A percentile compares a stretch with the other conserved stretches of the same genome.
phyloP scores from a whole-genome alignment of 2,113 vertebrate genomes.

The Bucco capensis region DNA sequence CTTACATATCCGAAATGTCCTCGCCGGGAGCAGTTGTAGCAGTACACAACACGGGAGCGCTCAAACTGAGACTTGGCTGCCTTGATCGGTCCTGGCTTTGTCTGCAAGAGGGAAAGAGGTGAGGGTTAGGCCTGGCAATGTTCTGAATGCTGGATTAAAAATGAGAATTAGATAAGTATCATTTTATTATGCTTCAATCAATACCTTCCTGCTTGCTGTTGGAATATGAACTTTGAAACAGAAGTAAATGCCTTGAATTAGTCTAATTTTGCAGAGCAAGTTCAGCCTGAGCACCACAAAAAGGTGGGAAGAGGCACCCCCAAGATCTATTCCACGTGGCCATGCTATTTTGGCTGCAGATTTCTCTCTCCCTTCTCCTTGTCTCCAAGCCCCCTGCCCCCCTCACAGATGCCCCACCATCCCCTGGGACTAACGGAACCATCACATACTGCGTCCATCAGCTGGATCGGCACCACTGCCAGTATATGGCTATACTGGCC shows the following conservation, averaged over 20 bases:
- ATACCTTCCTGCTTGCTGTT: not conserved
- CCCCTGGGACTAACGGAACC: accelerated
- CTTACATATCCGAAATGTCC: slow-evolving; percentile 80
- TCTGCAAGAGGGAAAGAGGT: slow-evolving; percentile 64
- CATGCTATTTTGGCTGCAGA: not conserved
- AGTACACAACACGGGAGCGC: slow-evolving; percentile 56
- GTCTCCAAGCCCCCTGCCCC: not conserved
- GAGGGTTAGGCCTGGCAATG: not conserved
- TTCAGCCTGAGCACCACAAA: not conserved
- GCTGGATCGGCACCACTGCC: not conserved
- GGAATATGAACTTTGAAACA: not conserved
- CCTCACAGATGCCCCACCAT: not conserved
- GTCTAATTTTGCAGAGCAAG: not conserved
- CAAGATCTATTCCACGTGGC: not conserved
- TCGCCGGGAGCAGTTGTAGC: slow-evolving; percentile 77
- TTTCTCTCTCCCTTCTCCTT: not conserved
- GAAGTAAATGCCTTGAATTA: not conserved
- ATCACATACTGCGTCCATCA: not conserved
- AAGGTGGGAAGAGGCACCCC: not conserved
- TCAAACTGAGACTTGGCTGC: not conserved
- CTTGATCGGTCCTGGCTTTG: slow-evolving; percentile 72
- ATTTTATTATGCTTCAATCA: not conserved
- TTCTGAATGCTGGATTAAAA: not conserved
- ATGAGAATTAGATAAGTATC: not conserved
- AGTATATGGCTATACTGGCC: no score